Conservation (phyloP, 2,888 invertebrate species). For the Harmothoe impar region DNA sequence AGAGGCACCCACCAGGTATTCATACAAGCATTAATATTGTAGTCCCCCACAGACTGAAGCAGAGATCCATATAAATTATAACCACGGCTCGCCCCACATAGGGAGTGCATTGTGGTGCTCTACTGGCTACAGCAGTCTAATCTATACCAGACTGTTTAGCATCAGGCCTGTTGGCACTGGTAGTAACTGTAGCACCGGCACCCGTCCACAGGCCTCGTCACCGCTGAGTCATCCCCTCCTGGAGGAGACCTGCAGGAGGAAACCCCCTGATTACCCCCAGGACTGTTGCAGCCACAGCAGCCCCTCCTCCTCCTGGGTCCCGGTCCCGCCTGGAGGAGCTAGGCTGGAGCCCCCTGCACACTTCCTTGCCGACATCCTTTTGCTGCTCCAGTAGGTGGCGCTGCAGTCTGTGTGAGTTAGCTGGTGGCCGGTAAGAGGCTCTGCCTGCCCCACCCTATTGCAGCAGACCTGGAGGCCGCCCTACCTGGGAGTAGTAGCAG, state of each 20-base stretch:
- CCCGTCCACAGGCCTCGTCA: neutral
- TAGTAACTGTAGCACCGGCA: neutral
- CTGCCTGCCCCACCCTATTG: neutral
- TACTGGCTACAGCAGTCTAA: neutral
- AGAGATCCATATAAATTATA: no score
- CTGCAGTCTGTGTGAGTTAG: neutral
- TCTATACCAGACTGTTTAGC: neutral
- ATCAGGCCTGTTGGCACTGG: neutral
- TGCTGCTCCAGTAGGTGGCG: constrained; percentile 28
- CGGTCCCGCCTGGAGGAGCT: neutral
- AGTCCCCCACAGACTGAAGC: no score
- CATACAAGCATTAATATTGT: no score
- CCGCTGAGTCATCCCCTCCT: constrained; percentile 3
- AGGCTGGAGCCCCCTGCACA: neutral
- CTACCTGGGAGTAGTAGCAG: neutral
- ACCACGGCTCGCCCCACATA: no score
- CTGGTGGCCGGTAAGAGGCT: constrained; percentile 23
- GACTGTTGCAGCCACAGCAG: neutral
- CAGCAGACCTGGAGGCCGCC: neutral
- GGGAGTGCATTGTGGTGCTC: no score
- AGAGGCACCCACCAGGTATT: no score
- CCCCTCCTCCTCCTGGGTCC: neutral
- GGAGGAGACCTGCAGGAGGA: no score
- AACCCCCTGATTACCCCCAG: neutral
- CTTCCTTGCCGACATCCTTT: neutral